phyloP scores from a whole-genome alignment of 2,888 invertebrate genomes.

The Lamellibrachia satsuma region DNA sequence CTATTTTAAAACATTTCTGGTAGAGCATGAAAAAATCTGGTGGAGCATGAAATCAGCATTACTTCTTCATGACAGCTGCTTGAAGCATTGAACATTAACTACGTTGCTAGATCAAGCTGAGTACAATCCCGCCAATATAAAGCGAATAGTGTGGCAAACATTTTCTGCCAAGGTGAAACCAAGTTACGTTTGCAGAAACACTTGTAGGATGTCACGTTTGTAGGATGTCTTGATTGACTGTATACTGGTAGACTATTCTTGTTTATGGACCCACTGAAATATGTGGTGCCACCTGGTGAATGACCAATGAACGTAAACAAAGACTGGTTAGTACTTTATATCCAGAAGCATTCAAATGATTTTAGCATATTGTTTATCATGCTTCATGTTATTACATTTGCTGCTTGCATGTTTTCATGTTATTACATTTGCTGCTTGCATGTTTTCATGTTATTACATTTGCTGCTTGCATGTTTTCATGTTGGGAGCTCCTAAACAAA shows the following conservation, averaged over 20 bases:
- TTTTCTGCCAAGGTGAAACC: background rate
- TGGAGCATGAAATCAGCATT: background rate
- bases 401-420: background rate
- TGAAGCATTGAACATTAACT: background rate
- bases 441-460: background rate
- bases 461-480: background rate
- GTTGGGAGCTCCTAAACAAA: background rate
- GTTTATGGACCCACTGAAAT: background rate
- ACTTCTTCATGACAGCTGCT: background rate
- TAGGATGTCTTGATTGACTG: no score
- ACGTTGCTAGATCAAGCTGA: background rate
- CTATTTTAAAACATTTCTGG: no score
- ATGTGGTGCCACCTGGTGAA: background rate
- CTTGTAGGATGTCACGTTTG: background rate
- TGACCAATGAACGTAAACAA: background rate
- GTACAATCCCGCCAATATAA: background rate
- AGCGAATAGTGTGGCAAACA: background rate
- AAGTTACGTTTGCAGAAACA: background rate
- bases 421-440: background rate
- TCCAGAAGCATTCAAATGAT: background rate
- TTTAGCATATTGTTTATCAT: background rate
- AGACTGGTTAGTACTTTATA: background rate
- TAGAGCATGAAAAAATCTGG: background rate
- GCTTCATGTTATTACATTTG: background rate
- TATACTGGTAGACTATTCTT: no score